Conservation (phyloP, 2,797 vertebrate genomes). For the Falco biarmicus region DNA sequence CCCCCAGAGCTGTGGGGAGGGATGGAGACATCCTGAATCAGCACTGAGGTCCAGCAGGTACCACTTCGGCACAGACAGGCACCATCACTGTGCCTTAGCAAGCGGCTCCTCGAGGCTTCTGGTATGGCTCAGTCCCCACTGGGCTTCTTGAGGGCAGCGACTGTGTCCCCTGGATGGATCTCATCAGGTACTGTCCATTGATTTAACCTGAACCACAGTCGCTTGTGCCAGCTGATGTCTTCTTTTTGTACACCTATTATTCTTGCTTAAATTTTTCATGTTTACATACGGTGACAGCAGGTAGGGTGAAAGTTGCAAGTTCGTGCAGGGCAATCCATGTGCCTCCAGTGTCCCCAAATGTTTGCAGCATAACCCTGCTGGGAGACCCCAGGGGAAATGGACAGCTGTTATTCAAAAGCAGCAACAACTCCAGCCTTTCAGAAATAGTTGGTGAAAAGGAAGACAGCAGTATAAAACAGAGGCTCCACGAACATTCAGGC, state of each 20-base stretch:
- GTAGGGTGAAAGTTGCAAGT: not conserved
- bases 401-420: not conserved
- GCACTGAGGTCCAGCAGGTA: not conserved
- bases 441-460: not conserved
- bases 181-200: not conserved
- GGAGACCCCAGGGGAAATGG: not conserved
- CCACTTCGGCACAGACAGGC: not conserved
- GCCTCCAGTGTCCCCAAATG: not conserved
- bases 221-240: not conserved
- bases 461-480: not conserved
- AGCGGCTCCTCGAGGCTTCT: not conserved
- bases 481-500: not conserved
- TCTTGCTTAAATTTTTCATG: not conserved
- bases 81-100: not conserved
- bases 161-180: not conserved
- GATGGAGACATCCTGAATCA: not conserved
- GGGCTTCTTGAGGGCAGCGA: not conserved
- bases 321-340: not conserved
- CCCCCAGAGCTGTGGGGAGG: rapidly evolving
- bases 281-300: not conserved
- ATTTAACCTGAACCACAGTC: not conserved
- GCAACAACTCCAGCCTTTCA: not conserved
- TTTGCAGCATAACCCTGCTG: not conserved
- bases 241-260: not conserved
- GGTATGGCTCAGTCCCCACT: not conserved